These are phyloP conservation scores for Drosophila cardini DNA, from an alignment of 1,140 invertebrate genomes.

Conservation along the genomic window DNA sequence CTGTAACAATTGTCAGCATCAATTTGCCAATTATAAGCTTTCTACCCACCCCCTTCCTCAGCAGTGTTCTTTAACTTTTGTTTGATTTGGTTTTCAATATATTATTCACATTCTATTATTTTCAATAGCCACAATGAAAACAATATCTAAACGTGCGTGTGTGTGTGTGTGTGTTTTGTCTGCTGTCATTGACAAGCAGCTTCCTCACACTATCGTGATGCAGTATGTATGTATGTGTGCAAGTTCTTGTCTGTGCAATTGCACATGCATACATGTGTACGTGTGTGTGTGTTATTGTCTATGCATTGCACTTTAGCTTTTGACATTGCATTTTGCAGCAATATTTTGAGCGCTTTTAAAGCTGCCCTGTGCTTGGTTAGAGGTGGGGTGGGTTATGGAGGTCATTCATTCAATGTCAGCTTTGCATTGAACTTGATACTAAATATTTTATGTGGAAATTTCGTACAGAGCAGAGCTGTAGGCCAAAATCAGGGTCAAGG, in stretches of 20 bases:
- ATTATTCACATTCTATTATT: constrained; percentile 44
- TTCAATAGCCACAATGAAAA: constrained; percentile 31
- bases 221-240: background rate
- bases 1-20: constrained; percentile 47
- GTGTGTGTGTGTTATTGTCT: constrained; percentile 22
- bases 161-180: constrained; percentile 19
- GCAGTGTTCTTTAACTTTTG: constrained; percentile 6
- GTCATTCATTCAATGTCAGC: constrained; percentile 64
- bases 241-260: constrained; percentile 1
- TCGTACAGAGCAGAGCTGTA: constrained; percentile 15
- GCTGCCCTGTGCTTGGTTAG: constrained; percentile 2
- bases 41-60: constrained; percentile 41
- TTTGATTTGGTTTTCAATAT: constrained; percentile 3
- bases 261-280: background rate
- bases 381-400: background rate
- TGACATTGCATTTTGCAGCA: constrained; percentile 46
- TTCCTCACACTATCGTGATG: background rate
- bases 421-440: constrained; percentile 80
- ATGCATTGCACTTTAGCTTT: constrained; percentile 54
- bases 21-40: constrained; percentile 77
- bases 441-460: constrained; percentile 56
- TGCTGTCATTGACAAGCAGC: constrained; percentile 21
- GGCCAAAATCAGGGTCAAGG: constrained; percentile 34
- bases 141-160: constrained; percentile 3
- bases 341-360: constrained; percentile 36